A percentile compares a stretch with the other conserved stretches of the same genome.
Conservation (phyloP, 2,888 invertebrate species). For the Polydesmus complanatus region DNA sequence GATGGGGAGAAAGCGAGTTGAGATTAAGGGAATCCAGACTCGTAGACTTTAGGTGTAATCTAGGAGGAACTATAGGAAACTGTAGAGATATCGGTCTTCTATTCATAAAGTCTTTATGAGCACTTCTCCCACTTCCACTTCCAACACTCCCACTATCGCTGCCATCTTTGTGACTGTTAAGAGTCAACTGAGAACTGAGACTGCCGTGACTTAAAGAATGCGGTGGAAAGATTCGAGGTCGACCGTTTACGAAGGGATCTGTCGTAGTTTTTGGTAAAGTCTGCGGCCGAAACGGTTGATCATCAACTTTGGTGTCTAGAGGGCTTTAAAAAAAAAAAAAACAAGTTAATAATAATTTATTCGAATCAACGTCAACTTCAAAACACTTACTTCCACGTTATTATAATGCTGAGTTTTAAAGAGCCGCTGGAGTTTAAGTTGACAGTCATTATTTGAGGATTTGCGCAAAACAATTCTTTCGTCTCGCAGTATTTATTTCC, state of each 20-base stretch:
- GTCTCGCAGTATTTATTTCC: conserved; percentile 43
- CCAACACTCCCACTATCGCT: conserved; percentile 5
- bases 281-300: conserved; percentile 14
- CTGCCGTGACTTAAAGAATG: conserved; percentile 13
- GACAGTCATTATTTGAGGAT: conserved; percentile 44
- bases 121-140: conserved; percentile 23
- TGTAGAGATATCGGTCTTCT: not conserved
- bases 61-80: not conserved
- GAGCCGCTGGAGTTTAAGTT: conserved; percentile 43
- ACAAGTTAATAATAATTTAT: not conserved
- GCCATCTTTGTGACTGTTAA: not conserved
- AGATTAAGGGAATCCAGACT: conserved; percentile 11
- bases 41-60: conserved; percentile 10
- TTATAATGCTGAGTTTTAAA: conserved; percentile 41
- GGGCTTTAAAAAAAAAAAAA: conserved; percentile 26
- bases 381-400: conserved; percentile 41
- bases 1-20: not conserved
- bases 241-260: conserved; percentile 8
- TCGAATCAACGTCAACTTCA: not conserved
- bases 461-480: conserved; percentile 40
- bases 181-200: conserved; percentile 7
- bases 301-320: conserved; percentile 31
- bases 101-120: conserved; percentile 10
- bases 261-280: not conserved
- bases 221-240: conserved; percentile 18